phyloP scores from a whole-genome alignment of 2,797 vertebrate species.

The Erethizon dorsatum region DNA sequence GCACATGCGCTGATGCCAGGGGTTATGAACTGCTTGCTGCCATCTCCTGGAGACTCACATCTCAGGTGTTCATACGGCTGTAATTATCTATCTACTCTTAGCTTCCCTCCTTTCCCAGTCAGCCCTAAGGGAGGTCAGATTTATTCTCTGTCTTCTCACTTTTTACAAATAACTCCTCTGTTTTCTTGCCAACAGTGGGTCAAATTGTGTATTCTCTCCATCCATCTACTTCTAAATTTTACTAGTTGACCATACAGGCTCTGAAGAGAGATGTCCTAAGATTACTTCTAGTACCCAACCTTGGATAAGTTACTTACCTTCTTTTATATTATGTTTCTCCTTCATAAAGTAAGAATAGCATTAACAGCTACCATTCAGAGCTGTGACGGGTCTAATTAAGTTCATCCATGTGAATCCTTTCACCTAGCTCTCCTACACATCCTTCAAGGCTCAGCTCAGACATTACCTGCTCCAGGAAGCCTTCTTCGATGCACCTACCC shows the following conservation, averaged over 20 bases:
- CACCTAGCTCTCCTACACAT: neutral
- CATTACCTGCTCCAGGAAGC: neutral
- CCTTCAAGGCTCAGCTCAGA: neutral
- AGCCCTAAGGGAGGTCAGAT: neutral
- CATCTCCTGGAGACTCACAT: neutral
- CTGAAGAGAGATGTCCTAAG: neutral
- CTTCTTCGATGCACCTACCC: neutral
- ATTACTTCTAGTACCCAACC: neutral
- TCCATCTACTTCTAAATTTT: neutral
- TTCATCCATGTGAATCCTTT: neutral
- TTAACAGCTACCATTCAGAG: neutral
- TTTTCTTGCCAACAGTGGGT: neutral
- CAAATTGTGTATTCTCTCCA: neutral
- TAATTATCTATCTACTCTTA: neutral
- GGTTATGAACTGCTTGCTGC: rapidly evolving
- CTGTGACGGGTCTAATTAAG: neutral
- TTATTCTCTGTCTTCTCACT: neutral
- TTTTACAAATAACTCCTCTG: neutral
- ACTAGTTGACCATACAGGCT: neutral
- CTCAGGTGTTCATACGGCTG: neutral
- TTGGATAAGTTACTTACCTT: neutral
- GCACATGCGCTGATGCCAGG: rapidly evolving
- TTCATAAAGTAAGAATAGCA: neutral
- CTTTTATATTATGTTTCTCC: conserved; percentile 3
- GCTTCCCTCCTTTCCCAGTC: neutral